Conservation (phyloP, 2,888 invertebrate genomes). For the Calameuta idolon region DNA sequence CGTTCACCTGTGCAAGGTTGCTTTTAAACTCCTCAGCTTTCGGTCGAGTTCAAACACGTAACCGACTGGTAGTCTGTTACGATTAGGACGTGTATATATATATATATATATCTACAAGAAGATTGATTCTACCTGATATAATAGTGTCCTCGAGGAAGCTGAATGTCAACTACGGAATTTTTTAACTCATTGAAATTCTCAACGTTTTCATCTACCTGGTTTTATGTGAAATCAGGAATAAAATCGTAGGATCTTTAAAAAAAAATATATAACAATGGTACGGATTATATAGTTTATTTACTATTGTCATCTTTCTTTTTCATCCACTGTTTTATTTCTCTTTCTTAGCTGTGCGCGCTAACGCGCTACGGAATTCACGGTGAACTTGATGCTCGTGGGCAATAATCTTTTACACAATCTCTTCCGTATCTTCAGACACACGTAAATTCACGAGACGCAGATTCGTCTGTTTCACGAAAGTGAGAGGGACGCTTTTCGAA, state of each 20-base stretch:
- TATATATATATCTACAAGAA: not conserved
- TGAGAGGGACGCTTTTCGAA: constrained; percentile 7
- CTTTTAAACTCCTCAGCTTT: constrained; percentile 10
- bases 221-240: not conserved
- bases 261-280: no score
- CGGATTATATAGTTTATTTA: no score
- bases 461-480: not conserved
- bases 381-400: not conserved
- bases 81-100: not conserved
- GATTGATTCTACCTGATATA: not conserved
- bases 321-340: not conserved
- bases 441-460: not conserved
- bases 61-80: constrained; percentile 20
- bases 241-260: not conserved
- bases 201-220: not conserved
- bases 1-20: constrained; percentile 6
- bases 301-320: not conserved
- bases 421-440: not conserved
- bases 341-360: not conserved
- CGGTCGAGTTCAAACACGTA: constrained; percentile 30
- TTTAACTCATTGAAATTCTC: not conserved
- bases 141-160: not conserved
- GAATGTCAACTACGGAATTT: not conserved
- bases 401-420: not conserved
- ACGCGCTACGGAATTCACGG: not conserved